Evolutionary conservation across 2,797 vertebrate species (phyloP), one percentile per base, ranked within the genome.

Genomic region (Adelosebastes latens): DNA sequence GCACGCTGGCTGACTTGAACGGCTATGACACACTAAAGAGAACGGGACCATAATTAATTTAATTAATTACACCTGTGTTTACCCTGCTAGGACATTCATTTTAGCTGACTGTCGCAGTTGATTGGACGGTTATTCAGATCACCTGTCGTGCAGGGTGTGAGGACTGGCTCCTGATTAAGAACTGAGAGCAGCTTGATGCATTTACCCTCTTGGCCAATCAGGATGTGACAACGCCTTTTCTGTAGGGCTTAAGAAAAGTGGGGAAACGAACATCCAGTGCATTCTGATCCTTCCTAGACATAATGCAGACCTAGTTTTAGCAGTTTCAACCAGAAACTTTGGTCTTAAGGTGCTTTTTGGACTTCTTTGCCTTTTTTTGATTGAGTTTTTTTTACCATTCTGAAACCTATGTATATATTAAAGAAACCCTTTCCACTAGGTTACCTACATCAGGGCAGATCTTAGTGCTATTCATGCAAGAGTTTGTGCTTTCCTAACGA

Each of bases 311-410:
- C 25, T 29, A 7, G 25, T 27, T 18, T 59, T 27, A 8, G 25
- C 25, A 59, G 34, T 9, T 34, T 34, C 9, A 10, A 34, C 32
- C 32, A 34, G 9, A 34, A 42, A 42, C 39, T 7, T 46, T 46
- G 42, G 6, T 46, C 16, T 18, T 46, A 46, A 46, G 42, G 29
- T 20, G 5, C 7, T 34, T 61, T 62, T 36, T 32, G 36, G 32
- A 46, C 42, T 46, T 39, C 36, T 39, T 6, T 39, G 36, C 36
- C 36, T 39, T 39, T 39, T 39, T 39, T 39, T 36, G 0, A 36
- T 36, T 36, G 36, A 9, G 0, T 0, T 0, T 2, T 39, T 39
- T 39, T 46, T 16, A 1, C 6, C n/a, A 31, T 18, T 61, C 18
- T 32, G 29, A 61, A 32, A 31, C 55, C 55, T 25, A 25, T 25